Conservation (phyloP, 2,797 vertebrate genomes). For the Lacerta agilis region DNA sequence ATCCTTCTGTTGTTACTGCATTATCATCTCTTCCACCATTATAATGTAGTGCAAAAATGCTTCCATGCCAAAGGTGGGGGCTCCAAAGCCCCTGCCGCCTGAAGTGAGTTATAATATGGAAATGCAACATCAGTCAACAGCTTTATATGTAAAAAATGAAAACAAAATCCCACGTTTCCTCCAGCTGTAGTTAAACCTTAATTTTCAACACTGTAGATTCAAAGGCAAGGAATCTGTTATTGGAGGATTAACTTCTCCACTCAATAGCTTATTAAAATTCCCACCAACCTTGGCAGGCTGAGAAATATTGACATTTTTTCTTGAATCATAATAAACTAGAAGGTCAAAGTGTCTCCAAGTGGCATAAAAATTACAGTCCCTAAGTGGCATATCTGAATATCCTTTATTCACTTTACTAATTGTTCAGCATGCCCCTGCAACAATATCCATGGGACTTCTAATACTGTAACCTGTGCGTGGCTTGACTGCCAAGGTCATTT, state of each 20-base stretch:
- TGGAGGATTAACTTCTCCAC: slow-evolving; percentile 75
- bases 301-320: slow-evolving; percentile 73
- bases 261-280: slow-evolving; percentile 82
- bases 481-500: slow-evolving; percentile 65
- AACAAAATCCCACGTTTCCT: slow-evolving; percentile 4
- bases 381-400: slow-evolving; percentile 46
- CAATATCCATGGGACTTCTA: slow-evolving; percentile 72
- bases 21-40: not conserved
- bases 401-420: slow-evolving; percentile 78
- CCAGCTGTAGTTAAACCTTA: slow-evolving; percentile 57
- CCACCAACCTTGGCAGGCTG: slow-evolving; percentile 67
- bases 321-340: slow-evolving; percentile 80
- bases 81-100: not conserved
- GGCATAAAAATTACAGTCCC: slow-evolving; percentile 59
- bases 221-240: slow-evolving; percentile 69
- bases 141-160: slow-evolving; percentile 9
- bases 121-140: slow-evolving; percentile 18
- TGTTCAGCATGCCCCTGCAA: slow-evolving; percentile 70
- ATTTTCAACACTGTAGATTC: slow-evolving; percentile 74
- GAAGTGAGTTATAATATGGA: slow-evolving; percentile 40
- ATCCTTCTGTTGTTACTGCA: not conserved
- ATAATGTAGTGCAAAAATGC: not conserved
- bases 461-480: slow-evolving; percentile 50
- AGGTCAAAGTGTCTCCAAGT: slow-evolving; percentile 73
- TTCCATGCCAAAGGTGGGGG: not conserved